Conservation (phyloP, 2,113 vertebrate species). For the Saccopteryx bilineata region DNA sequence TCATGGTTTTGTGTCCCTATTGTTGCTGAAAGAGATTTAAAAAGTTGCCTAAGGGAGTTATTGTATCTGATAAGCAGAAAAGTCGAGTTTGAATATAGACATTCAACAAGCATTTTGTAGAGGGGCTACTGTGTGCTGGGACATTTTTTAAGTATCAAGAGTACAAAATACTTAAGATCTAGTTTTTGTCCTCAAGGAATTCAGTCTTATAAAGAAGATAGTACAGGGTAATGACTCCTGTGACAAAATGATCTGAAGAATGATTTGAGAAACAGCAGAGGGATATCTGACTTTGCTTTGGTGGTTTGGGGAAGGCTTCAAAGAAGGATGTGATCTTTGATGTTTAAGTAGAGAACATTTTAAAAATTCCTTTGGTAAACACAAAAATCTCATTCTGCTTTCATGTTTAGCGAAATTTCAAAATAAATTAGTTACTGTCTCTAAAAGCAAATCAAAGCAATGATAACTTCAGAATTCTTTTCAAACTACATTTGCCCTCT, state of each 20-base stretch:
- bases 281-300: not conserved
- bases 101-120: not conserved
- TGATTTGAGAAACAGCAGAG: not conserved
- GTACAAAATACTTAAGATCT: not conserved
- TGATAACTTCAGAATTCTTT: slow-evolving; percentile 56
- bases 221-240: not conserved
- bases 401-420: slow-evolving; percentile 42
- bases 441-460: slow-evolving; percentile 47
- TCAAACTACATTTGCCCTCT: not conserved
- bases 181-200: slow-evolving; percentile 4
- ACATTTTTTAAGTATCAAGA: not conserved
- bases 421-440: slow-evolving; percentile 13
- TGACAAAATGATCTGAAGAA: not conserved
- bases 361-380: slow-evolving; percentile 34
- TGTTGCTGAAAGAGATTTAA: slow-evolving; percentile 22
- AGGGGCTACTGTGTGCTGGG: not conserved
- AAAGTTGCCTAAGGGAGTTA: not conserved
- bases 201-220: not conserved
- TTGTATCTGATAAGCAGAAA: not conserved
- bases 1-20: not conserved
- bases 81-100: not conserved
- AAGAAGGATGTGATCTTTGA: slow-evolving; percentile 37
- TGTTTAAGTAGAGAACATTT: slow-evolving; percentile 20
- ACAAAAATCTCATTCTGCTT: slow-evolving; percentile 51
- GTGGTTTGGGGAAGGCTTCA: slow-evolving; percentile 22